These are phyloP conservation scores for Penaeus monodon DNA, from an alignment of 2,888 invertebrate genomes.

Conservation along the genomic window DNA sequence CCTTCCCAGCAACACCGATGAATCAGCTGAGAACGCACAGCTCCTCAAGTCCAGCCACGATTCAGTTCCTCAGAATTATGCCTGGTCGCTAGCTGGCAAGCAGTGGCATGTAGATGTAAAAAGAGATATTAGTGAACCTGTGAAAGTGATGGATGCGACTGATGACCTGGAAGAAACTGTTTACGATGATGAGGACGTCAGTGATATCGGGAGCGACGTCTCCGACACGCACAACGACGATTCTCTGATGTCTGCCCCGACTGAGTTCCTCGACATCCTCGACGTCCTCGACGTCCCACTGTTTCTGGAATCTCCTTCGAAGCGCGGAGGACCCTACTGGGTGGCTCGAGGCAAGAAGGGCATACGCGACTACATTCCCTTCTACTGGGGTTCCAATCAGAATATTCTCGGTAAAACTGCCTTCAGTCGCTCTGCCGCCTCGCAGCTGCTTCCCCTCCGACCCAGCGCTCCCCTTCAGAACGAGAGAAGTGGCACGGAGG, in stretches of 20 bases:
- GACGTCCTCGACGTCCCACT: neutral
- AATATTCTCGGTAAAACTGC: slow-evolving; percentile 33
- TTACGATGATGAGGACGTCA: no score
- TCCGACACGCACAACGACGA: no score
- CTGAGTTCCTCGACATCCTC: neutral
- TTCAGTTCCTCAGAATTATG: no score
- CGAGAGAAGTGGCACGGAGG: neutral
- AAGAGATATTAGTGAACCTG: no score
- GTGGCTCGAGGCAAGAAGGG: slow-evolving; percentile 38
- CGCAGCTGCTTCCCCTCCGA: neutral
- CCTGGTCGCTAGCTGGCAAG: no score
- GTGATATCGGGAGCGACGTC: no score
- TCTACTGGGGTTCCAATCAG: slow-evolving; percentile 52
- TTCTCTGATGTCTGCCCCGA: neutral
- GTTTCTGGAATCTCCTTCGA: neutral
- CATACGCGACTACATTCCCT: slow-evolving; percentile 5
- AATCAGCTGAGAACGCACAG: no score
- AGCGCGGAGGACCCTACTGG: slow-evolving; percentile 23
- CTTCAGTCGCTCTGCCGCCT: neutral
- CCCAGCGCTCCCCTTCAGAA: neutral
- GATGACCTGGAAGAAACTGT: no score
- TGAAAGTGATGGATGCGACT: no score
- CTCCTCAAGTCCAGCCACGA: no score
- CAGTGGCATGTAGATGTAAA: no score
- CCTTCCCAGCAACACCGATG: no score